These are phyloP conservation scores for Drosophila pseudotalamancana DNA, from an alignment of 2,888 invertebrate species.

Conservation along the genomic window DNA sequence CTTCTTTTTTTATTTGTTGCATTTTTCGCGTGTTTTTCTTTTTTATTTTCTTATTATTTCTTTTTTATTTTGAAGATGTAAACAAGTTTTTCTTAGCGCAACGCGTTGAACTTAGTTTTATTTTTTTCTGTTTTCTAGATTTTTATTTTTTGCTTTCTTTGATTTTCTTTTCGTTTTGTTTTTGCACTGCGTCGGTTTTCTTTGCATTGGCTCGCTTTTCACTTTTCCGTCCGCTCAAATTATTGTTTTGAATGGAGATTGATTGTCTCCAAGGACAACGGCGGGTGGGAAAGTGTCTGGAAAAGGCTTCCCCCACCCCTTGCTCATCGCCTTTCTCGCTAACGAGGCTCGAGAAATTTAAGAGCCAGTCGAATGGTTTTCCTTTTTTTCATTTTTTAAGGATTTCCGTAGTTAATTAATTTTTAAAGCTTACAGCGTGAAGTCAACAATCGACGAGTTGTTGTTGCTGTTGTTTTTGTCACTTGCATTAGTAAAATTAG, in stretches of 20 bases:
- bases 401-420: conserved; percentile 76
- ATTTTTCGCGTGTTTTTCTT: conserved; percentile 32
- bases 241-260: conserved; percentile 81
- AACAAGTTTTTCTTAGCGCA: conserved; percentile 76
- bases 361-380: conserved; percentile 20
- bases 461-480: conserved; percentile 47
- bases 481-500: conserved; percentile 76
- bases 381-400: conserved; percentile 66
- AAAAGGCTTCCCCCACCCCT: conserved; percentile 38
- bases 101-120: conserved; percentile 52
- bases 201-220: conserved; percentile 60
- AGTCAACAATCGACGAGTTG: conserved; percentile 57
- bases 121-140: conserved; percentile 21
- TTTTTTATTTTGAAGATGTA: conserved; percentile 76
- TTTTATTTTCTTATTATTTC: no score
- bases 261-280: conserved; percentile 82
- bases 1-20: conserved; percentile 33
- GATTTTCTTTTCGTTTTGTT: conserved; percentile 26
- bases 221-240: conserved; percentile 61
- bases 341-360: conserved; percentile 57
- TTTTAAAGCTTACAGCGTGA: conserved; percentile 64
- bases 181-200: conserved; percentile 8
- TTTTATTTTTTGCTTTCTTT: conserved; percentile 30
- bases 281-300: conserved; percentile 16
- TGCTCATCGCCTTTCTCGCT: conserved; percentile 22